phyloP scores from a whole-genome alignment of 2,888 invertebrate genomes.

The Lymantria dispar region DNA sequence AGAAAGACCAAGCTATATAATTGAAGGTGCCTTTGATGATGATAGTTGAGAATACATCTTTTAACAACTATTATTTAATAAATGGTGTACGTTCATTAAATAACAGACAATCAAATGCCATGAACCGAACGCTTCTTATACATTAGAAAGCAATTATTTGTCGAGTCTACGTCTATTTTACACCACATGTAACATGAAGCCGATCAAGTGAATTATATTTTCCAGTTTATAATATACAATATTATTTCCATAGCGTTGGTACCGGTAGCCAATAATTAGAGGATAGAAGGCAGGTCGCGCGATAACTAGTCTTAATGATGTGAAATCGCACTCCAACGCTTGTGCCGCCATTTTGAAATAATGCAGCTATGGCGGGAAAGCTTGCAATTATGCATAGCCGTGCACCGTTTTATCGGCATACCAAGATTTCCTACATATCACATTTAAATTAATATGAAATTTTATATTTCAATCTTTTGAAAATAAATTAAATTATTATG shows the following conservation, averaged over 20 bases:
- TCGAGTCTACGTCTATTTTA: constrained; percentile 39
- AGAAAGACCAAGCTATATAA: too few species aligned
- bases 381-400: constrained; percentile 56
- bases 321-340: constrained; percentile 53
- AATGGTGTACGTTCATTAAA: not conserved
- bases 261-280: constrained; percentile 69
- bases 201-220: constrained; percentile 48
- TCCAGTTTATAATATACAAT: constrained; percentile 68
- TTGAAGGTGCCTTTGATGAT: too few species aligned
- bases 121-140: constrained; percentile 19
- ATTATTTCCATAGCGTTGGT: constrained; percentile 59
- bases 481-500: not conserved
- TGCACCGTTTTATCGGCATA: constrained; percentile 24
- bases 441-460: not conserved
- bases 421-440: constrained; percentile 16
- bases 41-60: too few species aligned
- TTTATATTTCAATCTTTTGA: too few species aligned
- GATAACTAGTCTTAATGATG: constrained; percentile 77
- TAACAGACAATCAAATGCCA: not conserved
- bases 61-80: too few species aligned
- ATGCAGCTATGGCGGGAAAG: constrained; percentile 59
- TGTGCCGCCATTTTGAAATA: constrained; percentile 63
- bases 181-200: constrained; percentile 39
- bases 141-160: constrained; percentile 46
- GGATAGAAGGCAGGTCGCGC: constrained; percentile 66